These are phyloP conservation scores for Diorhabda sublineata DNA, from an alignment of 1,140 invertebrate genomes.

Conservation along the genomic window DNA sequence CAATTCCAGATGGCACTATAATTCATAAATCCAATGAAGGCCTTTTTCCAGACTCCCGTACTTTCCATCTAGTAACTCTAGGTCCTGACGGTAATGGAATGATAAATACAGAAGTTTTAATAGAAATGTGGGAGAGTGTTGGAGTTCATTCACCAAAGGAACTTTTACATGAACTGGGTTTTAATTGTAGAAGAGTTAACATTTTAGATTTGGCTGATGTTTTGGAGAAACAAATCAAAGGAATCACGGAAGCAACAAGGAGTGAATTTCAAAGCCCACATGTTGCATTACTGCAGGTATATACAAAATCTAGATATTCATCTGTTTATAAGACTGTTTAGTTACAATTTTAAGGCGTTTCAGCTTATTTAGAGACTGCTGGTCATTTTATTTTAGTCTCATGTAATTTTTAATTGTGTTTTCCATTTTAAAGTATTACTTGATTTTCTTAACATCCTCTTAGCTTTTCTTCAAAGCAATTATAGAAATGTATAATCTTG, in stretches of 20 bases:
- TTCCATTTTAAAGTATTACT: no score
- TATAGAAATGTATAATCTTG: no score
- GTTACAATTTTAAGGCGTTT: no score
- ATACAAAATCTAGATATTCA: neutral
- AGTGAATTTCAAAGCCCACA: constrained; percentile 47
- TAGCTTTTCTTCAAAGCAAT: no score
- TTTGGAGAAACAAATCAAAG: constrained; percentile 69
- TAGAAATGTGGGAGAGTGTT: constrained; percentile 69
- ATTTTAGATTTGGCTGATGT: constrained; percentile 65
- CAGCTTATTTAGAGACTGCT: no score
- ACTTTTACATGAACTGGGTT: constrained; percentile 66
- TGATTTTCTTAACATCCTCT: no score
- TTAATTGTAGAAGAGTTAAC: constrained; percentile 59
- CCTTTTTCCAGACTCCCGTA: constrained; percentile 40
- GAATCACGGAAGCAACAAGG: constrained; percentile 48
- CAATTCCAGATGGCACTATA: constrained; percentile 33
- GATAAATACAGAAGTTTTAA: constrained; percentile 51
- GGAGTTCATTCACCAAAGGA: constrained; percentile 59
- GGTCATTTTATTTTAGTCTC: no score
- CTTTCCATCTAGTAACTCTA: constrained; percentile 41
- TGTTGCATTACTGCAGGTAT: constrained; percentile 48
- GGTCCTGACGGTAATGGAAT: constrained; percentile 45
- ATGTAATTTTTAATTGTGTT: no score
- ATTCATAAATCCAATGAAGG: constrained; percentile 31
- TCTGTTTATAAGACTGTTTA: no score